Evolutionary conservation across 2,113 vertebrate genomes (phyloP).

Genomic region (Aegotheles bennettii): DNA sequence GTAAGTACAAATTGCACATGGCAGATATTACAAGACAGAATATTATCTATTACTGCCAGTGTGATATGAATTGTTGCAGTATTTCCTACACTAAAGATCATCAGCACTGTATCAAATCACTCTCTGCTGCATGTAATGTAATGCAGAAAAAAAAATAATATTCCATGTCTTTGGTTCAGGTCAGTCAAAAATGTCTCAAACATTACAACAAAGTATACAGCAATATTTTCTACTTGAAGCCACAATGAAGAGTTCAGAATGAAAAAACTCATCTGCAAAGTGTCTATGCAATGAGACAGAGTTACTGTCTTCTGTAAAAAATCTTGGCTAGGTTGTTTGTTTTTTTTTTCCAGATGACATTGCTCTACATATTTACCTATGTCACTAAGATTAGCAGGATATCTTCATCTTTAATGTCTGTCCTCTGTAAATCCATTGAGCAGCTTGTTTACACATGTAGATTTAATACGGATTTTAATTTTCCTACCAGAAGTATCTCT

Average conservation of each 20-base stretch:
- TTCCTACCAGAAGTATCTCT: neutral
- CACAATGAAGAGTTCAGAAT: neutral
- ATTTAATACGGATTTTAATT: neutral
- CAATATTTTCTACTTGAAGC: neutral
- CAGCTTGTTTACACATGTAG: neutral
- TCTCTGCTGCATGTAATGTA: neutral
- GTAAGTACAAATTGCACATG: neutral
- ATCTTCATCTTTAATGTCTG: neutral
- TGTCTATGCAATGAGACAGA: neutral
- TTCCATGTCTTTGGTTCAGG: neutral
- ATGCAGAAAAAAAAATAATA: neutral
- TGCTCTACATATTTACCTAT: neutral
- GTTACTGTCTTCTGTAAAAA: neutral
- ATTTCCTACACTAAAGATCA: neutral
- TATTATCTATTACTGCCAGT: neutral
- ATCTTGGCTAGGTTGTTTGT: neutral
- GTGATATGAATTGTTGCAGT: neutral
- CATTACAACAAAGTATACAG: neutral
- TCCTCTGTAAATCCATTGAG: neutral
- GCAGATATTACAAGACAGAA: neutral
- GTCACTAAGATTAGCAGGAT: neutral
- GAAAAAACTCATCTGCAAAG: neutral
- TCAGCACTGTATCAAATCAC: neutral
- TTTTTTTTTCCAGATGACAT: neutral
- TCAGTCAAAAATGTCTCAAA: neutral